These are phyloP conservation scores for Mormyrus lacerda DNA, from an alignment of 2,113 vertebrate species.

Conservation along the genomic window DNA sequence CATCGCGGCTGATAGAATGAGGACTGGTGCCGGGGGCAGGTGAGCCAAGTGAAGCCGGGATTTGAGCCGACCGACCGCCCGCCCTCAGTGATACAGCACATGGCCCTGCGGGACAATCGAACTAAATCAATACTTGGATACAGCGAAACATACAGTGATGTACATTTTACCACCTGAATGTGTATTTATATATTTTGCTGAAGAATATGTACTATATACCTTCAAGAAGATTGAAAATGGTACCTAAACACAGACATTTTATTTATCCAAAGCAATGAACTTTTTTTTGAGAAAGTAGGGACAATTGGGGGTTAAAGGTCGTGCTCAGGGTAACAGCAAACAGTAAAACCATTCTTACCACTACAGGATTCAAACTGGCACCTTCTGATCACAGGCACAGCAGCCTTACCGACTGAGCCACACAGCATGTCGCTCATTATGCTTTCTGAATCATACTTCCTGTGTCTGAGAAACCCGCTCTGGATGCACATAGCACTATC, in stretches of 20 bases:
- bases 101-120: neutral
- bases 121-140: neutral
- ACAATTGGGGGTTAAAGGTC: neutral
- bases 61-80: neutral
- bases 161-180: neutral
- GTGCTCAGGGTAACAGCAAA: neutral
- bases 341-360: neutral
- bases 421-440: neutral
- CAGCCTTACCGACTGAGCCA: neutral
- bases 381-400: neutral
- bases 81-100: neutral
- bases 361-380: neutral
- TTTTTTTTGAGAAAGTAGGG: neutral
- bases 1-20: neutral
- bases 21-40: neutral
- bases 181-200: neutral
- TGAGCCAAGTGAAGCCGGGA: neutral
- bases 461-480: neutral
- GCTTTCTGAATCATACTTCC: neutral
- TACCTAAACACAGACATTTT: neutral
- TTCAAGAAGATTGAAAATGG: neutral
- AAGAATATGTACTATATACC: neutral
- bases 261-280: neutral
- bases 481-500: neutral
- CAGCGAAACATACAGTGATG: neutral